phyloP scores from a whole-genome alignment of 2,888 invertebrate genomes.

The Thymelicus sylvestris region DNA sequence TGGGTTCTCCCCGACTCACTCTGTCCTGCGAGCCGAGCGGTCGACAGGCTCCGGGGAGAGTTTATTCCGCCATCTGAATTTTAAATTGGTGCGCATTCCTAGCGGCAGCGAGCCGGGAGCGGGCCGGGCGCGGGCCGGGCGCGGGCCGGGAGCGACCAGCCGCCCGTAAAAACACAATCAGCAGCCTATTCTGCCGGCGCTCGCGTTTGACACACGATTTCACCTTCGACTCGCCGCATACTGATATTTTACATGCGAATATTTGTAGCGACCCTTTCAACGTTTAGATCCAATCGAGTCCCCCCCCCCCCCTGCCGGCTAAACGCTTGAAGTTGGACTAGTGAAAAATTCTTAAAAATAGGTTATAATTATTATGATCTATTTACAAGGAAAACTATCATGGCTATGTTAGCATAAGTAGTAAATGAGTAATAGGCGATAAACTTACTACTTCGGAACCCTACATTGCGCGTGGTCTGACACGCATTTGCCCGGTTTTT shows the following conservation, averaged over 20 bases:
- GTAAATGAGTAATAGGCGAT: too few relatives aligned
- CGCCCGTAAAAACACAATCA: conserved; percentile 77
- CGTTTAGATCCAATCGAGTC: neutral
- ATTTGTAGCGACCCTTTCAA: conserved; percentile 43
- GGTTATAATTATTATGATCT: too few relatives aligned
- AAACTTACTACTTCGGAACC: too few relatives aligned
- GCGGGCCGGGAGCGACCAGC: conserved; percentile 49
- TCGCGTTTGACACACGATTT: conserved; percentile 70
- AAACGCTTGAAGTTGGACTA: too few relatives aligned
- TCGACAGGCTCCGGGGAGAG: too few relatives aligned
- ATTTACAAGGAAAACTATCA: too few relatives aligned
- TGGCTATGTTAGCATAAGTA: too few relatives aligned
- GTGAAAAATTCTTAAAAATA: too few relatives aligned
- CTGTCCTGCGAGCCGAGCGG: conserved; percentile 1
- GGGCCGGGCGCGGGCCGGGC: neutral
- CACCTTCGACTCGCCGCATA: conserved; percentile 56
- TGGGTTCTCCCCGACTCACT: too few relatives aligned
- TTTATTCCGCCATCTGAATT: conserved; percentile 78
- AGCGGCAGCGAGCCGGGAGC: conserved; percentile 55
- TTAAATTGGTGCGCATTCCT: conserved; percentile 73
- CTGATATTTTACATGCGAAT: conserved; percentile 43
- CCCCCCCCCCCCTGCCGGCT: too few relatives aligned
- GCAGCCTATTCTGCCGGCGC: conserved; percentile 65
- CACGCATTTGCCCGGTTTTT: too few relatives aligned
- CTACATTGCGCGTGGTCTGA: too few relatives aligned